Base-by-base conservation (phyloP, 1,140 invertebrate genomes). In the Chelonus insularis region DNA sequence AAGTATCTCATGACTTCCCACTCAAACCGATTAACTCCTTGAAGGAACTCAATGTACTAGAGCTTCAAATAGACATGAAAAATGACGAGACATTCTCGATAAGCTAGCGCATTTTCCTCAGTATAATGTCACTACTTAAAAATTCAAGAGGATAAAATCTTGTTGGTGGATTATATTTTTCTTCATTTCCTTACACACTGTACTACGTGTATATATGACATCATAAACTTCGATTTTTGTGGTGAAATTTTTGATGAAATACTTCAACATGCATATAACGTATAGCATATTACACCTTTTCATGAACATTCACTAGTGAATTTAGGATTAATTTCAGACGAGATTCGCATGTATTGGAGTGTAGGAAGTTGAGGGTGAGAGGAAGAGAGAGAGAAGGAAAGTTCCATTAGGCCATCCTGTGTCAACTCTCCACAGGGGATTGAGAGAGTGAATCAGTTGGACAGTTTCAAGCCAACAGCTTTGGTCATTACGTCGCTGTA, bases 391-490 rank as follows among this genome's bases (percentile, higher is more conserved):
- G 25, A 9, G 34, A 23, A 32, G 11, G 36, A 29, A 67, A 58
- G 57, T 65, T 62, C 63, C 63, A 67, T 67, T 67, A 67, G 60
- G 51, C 50, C 48, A 48, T 36, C 20, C 25, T 34, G 59, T 55
- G 59, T 54, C 20, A 48, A 48, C 21, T 48, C 18, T 23, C 45
- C 23, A 9, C 23, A 16, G 54, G 41, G 58, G 48, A 58, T 18
- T 32, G 37, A 51, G 57, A 25, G 21, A 41, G 55, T 16, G 39
- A 20, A 43, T 43, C 39, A 16, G 14, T 18, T 12, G 12, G 41
- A 18, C 41, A 29, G 25, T 67, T 67, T 67, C 55, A 66, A 67
- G 65, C 29, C 34, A 55, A 63, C 59, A 52, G 43, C 32, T 57
- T 62, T 51, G 57, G 41, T 16, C 16, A 43, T 43, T 43, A 43